Conservation (phyloP, 1,140 invertebrate species). For the Caerostris darwini region DNA sequence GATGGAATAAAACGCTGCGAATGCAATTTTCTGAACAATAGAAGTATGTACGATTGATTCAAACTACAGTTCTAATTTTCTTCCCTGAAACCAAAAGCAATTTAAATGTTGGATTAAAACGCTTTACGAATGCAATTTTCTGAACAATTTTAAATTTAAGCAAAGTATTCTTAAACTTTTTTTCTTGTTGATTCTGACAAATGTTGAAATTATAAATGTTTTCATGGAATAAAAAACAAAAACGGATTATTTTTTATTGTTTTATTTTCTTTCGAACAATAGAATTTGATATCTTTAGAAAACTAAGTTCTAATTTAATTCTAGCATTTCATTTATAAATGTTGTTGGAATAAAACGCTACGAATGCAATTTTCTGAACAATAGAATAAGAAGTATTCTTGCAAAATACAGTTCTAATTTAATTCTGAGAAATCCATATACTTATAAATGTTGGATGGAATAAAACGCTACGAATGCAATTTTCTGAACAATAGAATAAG, state of each 20-base stretch:
- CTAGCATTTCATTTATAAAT: no score
- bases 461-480: background rate
- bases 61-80: background rate
- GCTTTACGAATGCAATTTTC: background rate
- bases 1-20: background rate
- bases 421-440: background rate
- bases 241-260: background rate
- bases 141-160: background rate
- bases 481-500: no score
- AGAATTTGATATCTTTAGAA: no score
- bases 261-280: no score
- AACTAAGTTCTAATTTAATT: no score
- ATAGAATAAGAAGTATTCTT: background rate
- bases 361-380: background rate
- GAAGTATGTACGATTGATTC: background rate
- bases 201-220: background rate
- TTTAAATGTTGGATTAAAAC: background rate
- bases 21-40: background rate
- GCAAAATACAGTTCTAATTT: no score
- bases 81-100: background rate
- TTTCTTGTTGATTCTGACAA: no score
- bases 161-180: background rate
- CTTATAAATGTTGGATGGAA: background rate
- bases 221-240: background rate
- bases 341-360: background rate